Evolutionary conservation across 2,113 vertebrate genomes (phyloP).

Genomic region (Varanus salvator): DNA sequence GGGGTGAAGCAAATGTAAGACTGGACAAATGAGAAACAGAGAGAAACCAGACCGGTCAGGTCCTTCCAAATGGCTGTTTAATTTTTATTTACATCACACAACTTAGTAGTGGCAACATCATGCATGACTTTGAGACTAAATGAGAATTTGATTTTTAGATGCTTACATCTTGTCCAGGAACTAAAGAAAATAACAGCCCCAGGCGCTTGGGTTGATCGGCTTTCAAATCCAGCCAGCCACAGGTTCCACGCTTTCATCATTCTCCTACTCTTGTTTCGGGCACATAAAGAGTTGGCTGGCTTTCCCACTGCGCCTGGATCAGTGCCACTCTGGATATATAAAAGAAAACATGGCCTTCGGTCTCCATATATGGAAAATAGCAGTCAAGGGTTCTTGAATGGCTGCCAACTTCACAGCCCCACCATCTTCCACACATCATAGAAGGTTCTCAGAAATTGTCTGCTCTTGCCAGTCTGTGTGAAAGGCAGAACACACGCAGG

Average conservation of each 20-base stretch:
- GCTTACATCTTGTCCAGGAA: conserved; percentile 20
- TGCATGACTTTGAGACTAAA: conserved; percentile 9
- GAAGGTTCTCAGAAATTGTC: background rate
- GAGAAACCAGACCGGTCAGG: too few relatives aligned
- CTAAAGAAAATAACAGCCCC: conserved; percentile 16
- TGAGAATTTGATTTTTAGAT: conserved; percentile 36
- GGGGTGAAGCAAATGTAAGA: too few relatives aligned
- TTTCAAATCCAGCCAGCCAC: background rate
- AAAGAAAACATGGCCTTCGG: conserved; percentile 24
- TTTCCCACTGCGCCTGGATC: conserved; percentile 20
- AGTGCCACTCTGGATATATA: conserved; percentile 26
- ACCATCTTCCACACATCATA: background rate
- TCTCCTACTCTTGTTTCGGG: background rate
- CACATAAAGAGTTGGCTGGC: conserved; percentile 17
- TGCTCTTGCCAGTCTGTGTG: background rate
- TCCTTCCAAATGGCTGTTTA: background rate
- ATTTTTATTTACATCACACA: conserved; percentile 46
- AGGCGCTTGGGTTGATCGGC: background rate
- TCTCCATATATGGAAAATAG: background rate
- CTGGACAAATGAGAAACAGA: too few relatives aligned
- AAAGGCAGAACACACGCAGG: conserved; percentile 3
- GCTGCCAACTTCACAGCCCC: background rate
- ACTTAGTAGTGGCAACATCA: background rate
- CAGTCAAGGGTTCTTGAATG: background rate
- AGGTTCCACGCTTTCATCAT: accelerated